These are phyloP conservation scores for Habrosyne pyritoides DNA, from an alignment of 2,888 invertebrate genomes.

Conservation along the genomic window DNA sequence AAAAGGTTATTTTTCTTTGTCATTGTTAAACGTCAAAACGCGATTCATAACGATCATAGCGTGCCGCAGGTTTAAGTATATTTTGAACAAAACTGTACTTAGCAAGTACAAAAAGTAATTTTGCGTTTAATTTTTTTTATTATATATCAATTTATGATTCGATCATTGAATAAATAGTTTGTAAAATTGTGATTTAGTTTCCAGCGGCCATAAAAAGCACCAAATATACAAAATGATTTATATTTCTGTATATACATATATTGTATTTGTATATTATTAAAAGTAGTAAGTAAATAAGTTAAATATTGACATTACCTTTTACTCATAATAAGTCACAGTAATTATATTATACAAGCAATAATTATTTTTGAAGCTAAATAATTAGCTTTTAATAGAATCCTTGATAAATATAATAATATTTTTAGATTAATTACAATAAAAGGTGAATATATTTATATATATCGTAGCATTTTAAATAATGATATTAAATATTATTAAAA, in stretches of 20 bases:
- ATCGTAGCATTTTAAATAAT: neutral
- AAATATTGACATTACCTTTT: neutral
- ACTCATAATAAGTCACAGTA: slow-evolving; percentile 2
- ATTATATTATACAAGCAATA: neutral
- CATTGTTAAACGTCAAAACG: too few species aligned
- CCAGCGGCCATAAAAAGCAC: slow-evolving; percentile 49
- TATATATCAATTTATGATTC: neutral
- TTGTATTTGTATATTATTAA: slow-evolving; percentile 19
- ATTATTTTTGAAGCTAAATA: neutral
- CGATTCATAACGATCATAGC: too few species aligned
- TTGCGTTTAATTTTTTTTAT: too few species aligned
- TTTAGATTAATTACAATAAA: neutral
- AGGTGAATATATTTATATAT: neutral
- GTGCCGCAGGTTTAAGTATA: too few species aligned
- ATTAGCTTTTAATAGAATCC: neutral
- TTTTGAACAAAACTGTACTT: neutral
- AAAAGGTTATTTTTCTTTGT: too few species aligned
- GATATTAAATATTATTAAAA: neutral
- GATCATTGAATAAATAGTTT: neutral
- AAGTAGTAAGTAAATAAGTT: neutral
- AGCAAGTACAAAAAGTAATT: too few species aligned
- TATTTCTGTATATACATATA: slow-evolving; percentile 28
- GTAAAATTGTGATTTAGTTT: slow-evolving; percentile 11
- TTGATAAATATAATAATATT: neutral
- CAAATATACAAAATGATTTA: slow-evolving; percentile 50